Conservation (phyloP, 2,888 invertebrate genomes). For the Eupithecia pulchellata region DNA sequence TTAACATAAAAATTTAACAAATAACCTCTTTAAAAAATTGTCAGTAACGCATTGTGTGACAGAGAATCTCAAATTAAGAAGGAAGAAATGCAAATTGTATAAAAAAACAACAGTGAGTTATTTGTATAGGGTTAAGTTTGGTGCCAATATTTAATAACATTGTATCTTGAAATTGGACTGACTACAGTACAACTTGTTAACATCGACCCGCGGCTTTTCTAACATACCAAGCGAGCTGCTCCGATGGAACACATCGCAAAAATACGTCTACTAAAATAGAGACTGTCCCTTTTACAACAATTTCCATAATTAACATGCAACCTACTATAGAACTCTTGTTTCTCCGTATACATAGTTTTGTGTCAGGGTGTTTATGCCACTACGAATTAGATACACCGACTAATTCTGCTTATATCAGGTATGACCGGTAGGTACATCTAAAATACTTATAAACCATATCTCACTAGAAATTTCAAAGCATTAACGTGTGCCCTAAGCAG, state of each 20-base stretch:
- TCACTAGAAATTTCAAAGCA: conserved; percentile 60
- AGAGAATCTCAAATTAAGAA: background rate
- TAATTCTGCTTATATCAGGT: background rate
- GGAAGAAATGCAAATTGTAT: too few species aligned
- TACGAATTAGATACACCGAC: background rate
- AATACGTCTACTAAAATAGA: background rate
- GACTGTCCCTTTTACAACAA: too few species aligned
- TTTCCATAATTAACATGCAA: too few species aligned
- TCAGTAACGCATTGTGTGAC: background rate
- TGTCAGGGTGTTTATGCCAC: background rate
- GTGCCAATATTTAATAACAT: background rate
- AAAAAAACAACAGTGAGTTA: background rate
- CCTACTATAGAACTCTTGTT: too few species aligned
- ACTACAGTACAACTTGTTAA: background rate
- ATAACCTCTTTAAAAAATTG: background rate
- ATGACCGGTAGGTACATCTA: conserved; percentile 16
- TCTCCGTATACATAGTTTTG: background rate
- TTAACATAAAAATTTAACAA: background rate
- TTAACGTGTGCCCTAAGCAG: conserved; percentile 58
- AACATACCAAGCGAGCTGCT: background rate
- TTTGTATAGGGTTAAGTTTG: background rate
- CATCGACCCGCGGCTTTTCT: background rate
- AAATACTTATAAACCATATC: conserved; percentile 60
- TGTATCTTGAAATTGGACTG: background rate
- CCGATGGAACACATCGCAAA: background rate